phyloP scores from a whole-genome alignment of 2,113 vertebrate species.

The Tetrax tetrax region DNA sequence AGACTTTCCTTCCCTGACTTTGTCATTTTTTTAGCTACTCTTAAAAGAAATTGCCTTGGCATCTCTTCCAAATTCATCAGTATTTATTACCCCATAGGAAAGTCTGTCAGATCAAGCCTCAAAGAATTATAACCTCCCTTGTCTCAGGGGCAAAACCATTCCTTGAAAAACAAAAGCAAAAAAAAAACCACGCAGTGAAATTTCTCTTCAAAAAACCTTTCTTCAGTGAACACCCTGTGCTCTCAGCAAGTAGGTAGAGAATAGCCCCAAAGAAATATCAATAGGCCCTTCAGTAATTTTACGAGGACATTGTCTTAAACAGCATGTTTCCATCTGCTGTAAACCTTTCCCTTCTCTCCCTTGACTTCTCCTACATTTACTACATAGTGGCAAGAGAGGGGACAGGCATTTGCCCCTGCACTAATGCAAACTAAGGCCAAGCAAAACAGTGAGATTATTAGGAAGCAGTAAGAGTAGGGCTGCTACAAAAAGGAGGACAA shows the following conservation, averaged over 20 bases:
- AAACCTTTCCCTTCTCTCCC: not conserved
- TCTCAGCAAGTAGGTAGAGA: not conserved
- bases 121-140: not conserved
- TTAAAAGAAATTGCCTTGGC: not conserved
- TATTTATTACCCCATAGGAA: not conserved
- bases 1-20: not conserved
- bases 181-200: not conserved
- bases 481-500: not conserved
- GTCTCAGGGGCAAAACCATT: not conserved
- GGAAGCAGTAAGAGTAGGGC: not conserved
- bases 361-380: not conserved
- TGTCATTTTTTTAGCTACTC: not conserved
- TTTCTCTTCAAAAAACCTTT: not conserved
- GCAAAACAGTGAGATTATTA: not conserved
- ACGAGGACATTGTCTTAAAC: not conserved
- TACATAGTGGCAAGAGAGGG: not conserved
- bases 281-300: not conserved
- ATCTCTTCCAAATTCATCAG: not conserved
- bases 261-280: not conserved
- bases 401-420: not conserved
- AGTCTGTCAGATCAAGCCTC: not conserved
- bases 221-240: not conserved
- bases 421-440: not conserved
- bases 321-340: not conserved
- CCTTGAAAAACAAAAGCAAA: not conserved